phyloP scores from a whole-genome alignment of 2,888 invertebrate genomes.

The Trachelus stipa region DNA sequence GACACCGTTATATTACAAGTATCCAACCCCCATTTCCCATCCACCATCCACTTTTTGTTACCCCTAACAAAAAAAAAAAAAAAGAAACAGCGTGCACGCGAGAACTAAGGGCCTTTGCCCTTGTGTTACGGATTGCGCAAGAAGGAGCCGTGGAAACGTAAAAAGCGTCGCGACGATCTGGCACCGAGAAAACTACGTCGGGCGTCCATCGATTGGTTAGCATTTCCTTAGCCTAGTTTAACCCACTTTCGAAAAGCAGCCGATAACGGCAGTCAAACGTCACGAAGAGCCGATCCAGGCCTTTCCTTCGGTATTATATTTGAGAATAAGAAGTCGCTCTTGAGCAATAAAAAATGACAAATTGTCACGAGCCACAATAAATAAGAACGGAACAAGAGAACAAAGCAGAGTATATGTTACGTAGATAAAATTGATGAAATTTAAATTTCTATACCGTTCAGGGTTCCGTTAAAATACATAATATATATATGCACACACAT shows the following conservation, averaged over 20 bases:
- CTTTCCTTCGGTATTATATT: background rate
- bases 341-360: background rate
- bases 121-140: background rate
- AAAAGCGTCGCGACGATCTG: background rate
- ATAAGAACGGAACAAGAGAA: background rate
- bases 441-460: background rate
- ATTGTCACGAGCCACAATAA: background rate
- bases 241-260: background rate
- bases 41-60: background rate
- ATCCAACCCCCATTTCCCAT: background rate
- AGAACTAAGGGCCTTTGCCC: background rate
- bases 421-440: background rate
- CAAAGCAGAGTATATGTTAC: background rate
- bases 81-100: background rate
- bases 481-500: too few species aligned
- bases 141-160: background rate
- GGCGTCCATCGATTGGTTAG: background rate
- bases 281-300: background rate
- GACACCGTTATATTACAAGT: constrained; percentile 21
- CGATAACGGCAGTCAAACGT: background rate
- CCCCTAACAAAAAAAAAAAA: background rate
- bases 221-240: constrained; percentile 1
- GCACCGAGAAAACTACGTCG: background rate
- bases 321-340: background rate
- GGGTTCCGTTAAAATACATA: too few species aligned